phyloP scores from a whole-genome alignment of 1,140 invertebrate species.

The Cecropterus lyciades region DNA sequence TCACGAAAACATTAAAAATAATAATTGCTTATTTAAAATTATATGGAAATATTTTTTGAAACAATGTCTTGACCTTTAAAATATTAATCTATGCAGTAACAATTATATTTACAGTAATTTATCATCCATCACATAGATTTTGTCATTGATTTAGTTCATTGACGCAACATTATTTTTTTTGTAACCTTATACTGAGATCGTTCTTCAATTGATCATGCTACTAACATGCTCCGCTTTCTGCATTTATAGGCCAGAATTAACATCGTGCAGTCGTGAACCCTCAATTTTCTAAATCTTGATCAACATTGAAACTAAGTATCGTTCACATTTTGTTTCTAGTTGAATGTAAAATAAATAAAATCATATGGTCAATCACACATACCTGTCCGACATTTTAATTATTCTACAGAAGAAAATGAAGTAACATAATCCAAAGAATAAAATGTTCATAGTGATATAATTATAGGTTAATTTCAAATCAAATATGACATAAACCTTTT shows the following conservation, averaged over 20 bases:
- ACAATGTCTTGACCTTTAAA: constrained; percentile 2
- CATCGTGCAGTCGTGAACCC: constrained; percentile 18
- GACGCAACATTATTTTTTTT: constrained; percentile 4
- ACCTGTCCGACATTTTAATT: not conserved
- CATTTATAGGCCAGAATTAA: constrained; percentile 24
- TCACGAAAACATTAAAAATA: constrained; percentile 19
- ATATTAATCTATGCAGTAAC: constrained; percentile 25
- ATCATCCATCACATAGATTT: constrained; percentile 36
- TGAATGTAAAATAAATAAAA: too few species aligned
- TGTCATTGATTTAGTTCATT: too few species aligned
- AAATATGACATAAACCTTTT: constrained; percentile 5
- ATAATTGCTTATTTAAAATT: constrained; percentile 7
- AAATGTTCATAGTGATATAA: not conserved
- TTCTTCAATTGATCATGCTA: constrained; percentile 8
- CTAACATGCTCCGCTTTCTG: not conserved
- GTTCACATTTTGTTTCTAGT: too few species aligned
- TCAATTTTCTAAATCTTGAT: not conserved
- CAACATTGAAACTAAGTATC: too few species aligned
- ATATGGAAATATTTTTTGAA: constrained; percentile 13
- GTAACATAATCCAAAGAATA: not conserved
- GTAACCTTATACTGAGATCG: constrained; percentile 22
- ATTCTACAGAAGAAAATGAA: not conserved
- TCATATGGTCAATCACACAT: too few species aligned
- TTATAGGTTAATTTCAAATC: not conserved
- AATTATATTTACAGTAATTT: constrained; percentile 28